A percentile compares a stretch with the other conserved stretches of the same genome.
phyloP scores from a whole-genome alignment of 2,113 vertebrate genomes.

The Xiphophorus hellerii region DNA sequence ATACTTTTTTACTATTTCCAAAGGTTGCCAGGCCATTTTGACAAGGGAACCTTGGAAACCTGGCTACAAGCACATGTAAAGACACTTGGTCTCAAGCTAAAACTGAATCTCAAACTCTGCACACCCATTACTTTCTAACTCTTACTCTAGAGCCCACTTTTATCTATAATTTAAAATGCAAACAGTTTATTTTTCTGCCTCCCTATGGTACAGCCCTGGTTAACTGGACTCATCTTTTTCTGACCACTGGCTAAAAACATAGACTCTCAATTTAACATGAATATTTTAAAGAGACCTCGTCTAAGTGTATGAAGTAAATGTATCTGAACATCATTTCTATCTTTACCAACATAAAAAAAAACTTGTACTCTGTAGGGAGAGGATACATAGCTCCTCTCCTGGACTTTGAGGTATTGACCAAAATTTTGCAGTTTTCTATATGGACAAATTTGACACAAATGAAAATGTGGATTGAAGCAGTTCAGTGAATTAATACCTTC shows the following conservation, averaged over 20 bases:
- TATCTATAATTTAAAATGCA: conserved; percentile 76
- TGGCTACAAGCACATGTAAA: conserved; percentile 6
- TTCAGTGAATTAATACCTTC: background rate
- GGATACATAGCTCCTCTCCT: conserved; percentile 7
- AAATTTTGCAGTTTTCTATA: conserved; percentile 5
- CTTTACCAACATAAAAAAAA: conserved; percentile 45
- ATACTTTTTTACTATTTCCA: conserved; percentile 56
- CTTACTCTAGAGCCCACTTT: conserved; percentile 53
- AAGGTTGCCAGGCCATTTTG: conserved; percentile 46
- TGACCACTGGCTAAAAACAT: conserved; percentile 65
- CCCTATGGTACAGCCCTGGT: conserved; percentile 52
- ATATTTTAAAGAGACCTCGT: conserved; percentile 75
- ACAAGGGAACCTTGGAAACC: conserved; percentile 14
- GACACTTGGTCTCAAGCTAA: background rate
- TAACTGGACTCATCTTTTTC: conserved; percentile 71
- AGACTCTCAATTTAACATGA: conserved; percentile 75
- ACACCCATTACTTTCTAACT: conserved; percentile 56
- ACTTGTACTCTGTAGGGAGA: conserved; percentile 20
- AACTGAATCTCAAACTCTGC: conserved; percentile 5
- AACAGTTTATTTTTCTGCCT: conserved; percentile 65
- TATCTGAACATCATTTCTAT: conserved; percentile 54
- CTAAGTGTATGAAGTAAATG: conserved; percentile 54
- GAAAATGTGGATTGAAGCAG: background rate
- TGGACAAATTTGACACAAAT: background rate
- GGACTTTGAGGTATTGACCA: background rate